Evolutionary conservation across 2,797 vertebrate genomes (phyloP).

Genomic region (Rhodeus uyekii): DNA sequence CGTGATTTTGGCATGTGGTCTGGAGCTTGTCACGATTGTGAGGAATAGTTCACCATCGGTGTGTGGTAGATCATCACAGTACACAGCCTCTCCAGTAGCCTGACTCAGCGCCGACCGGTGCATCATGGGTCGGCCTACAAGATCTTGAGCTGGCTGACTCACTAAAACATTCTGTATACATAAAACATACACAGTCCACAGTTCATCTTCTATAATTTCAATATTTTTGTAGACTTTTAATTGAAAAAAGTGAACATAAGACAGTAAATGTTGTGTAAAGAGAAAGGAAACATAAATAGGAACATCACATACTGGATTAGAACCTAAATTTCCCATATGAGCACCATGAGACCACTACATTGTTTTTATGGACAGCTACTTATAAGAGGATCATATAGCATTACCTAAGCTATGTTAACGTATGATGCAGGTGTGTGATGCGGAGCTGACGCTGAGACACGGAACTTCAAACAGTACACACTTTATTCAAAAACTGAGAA

Average conservation of each 20-base stretch:
- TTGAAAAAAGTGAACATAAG: not conserved
- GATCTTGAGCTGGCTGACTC: conserved; percentile 77
- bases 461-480: too few species aligned
- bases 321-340: conserved; percentile 1
- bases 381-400: not conserved
- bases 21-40: conserved; percentile 84
- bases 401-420: too few species aligned
- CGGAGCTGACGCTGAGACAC: too few species aligned
- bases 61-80: conserved; percentile 86
- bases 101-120: conserved; percentile 87
- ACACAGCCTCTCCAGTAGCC: conserved; percentile 87
- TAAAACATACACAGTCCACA: not conserved
- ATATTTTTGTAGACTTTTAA: not conserved
- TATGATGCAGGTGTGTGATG: too few species aligned
- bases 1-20: conserved; percentile 86
- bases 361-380: not conserved
- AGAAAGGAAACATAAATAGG: not conserved
- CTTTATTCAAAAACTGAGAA: too few species aligned
- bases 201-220: not conserved
- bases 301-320: not conserved
- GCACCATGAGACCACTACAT: not conserved
- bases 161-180: conserved; percentile 65
- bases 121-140: conserved; percentile 84
- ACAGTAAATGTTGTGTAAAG: not conserved
- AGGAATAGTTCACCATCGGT: conserved; percentile 84